A percentile compares a stretch with the other conserved stretches of the same genome.
Conservation (phyloP, 2,888 invertebrate species). For the Pseudanteris insignis region DNA sequence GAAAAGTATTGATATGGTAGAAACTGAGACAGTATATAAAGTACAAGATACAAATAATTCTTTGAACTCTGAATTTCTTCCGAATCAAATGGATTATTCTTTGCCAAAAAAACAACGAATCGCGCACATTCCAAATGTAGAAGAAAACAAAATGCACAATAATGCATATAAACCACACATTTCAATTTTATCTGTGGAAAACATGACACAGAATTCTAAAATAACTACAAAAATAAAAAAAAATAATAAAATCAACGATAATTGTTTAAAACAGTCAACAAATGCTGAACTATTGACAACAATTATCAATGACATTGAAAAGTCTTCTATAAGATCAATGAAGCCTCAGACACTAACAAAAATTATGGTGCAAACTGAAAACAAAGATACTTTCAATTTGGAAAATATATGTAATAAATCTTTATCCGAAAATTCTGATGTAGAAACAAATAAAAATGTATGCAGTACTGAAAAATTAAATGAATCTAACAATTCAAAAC, state of each 20-base stretch:
- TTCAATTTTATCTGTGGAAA: conserved; percentile 11
- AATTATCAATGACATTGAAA: conserved; percentile 15
- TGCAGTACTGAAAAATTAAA: no score
- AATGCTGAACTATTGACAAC: conserved; percentile 7
- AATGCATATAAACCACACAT: conserved; percentile 1
- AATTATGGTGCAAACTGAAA: no score
- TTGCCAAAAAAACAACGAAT: conserved; percentile 18
- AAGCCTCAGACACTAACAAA: not conserved
- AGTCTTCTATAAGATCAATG: conserved; percentile 3
- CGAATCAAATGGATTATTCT: conserved; percentile 9
- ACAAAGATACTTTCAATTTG: no score
- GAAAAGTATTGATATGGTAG: not conserved
- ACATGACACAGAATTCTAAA: not conserved
- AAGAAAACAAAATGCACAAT: not conserved
- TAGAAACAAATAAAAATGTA: no score
- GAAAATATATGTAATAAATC: no score
- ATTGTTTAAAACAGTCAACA: not conserved
- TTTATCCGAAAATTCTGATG: no score
- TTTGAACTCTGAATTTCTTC: conserved; percentile 1
- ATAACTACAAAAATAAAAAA: not conserved
- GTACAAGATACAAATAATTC: not conserved
- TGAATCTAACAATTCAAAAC: no score
- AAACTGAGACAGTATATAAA: not conserved
- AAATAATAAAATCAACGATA: not conserved
- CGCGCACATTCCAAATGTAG: conserved; percentile 1